Evolutionary conservation across 2,888 invertebrate genomes (phyloP), one percentile per base, ranked within the genome.

Genomic region (Hemithea aestivaria): DNA sequence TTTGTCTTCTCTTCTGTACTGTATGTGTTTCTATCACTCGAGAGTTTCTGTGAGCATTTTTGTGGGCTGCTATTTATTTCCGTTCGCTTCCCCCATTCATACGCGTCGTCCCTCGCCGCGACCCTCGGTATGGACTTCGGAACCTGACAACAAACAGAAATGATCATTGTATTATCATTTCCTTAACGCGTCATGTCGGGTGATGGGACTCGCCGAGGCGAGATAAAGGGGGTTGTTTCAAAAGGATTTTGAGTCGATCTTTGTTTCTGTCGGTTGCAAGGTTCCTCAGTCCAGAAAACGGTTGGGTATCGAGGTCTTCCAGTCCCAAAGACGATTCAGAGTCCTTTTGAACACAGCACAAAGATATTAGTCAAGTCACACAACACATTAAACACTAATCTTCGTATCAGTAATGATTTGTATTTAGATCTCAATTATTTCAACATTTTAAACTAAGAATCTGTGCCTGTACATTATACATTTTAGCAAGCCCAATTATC

Each of bases 91-190:
- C 48, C 48, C 58, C 58, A 71, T 62, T 67, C 74, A 82, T 39
- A 69, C 57, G 51, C 58, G 68, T 43, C 51, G 65, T 62, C 65
- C 72, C 60, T 52, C 69, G 67, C 66, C 66, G 70, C 67, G 64
- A 76, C 72, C 62, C 77, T 70, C 81, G 71, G 59, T 61, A 70
- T 72, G 80, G 84, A 88, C 80, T 83, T 84, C 81, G 85, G 84
- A 87, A 88, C 88, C 88, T 88, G 88, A 88, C 88, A 87, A 88
- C 88, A 88, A 83, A 87, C 87, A 88, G 88, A 88, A 88, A 87
- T 85, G 85, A 85, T 79, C 83, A 84, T 78, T 79, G 64, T 71
- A 70, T 67, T 83, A 76, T 87, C 83, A 84, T 85, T 87, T 85
- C 85, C 61, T 65, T 64, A 56, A 51, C 56, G 57, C n/a, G 55